Base-by-base conservation (phyloP, 2,888 invertebrate species). In the Koerneria pararmatus region DNA sequence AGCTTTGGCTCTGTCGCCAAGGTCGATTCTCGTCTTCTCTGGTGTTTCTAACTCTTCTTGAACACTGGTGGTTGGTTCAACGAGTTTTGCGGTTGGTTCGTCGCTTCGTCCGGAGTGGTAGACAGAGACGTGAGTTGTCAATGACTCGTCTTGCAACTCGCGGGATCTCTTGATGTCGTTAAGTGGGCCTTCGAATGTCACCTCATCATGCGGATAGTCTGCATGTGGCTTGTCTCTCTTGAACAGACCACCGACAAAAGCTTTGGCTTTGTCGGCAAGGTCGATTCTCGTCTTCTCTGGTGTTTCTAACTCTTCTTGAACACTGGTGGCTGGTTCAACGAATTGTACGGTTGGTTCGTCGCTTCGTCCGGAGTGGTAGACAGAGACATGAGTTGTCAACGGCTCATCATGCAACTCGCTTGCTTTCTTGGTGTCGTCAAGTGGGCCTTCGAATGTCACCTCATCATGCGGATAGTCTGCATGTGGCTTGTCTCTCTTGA, bases 231-330 rank as follows among this genome's bases (percentile, higher is more conserved):
- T 35, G 34, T 57, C 35, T 32, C 34, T 27, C 34, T 57, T 57
- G 57, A 57, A 57, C 6, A 57, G 57, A 32, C 57, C 57, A 19
- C 57, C 57, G 6, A 57, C 57, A 24, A 57, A 5, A 32, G 32
- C 35, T 35, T 57, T 57, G 8, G 57, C 57, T 35, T 57, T 57
- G 22, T 57, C 57, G 11, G 24, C 35, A 35, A 57, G 22, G 34
- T 57, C 57, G 57, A 57, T 32, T 35, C 35, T 57, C 57, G 32
- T 57, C 57, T 57, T 57, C 57, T 57, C 57, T 6, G 57, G 34
- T 22, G 32, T 15, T 15, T 57, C 57, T 8, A 35, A 32, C 34
- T 32, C 19, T 19, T 32, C n/a, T 5, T 6, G 34, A 24, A 32
- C 57, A 57, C 22, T 24, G 15, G 35, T 22, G 3, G 35, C 27